Base-by-base conservation (phyloP, 2,113 vertebrate species). In the Riparia riparia region DNA sequence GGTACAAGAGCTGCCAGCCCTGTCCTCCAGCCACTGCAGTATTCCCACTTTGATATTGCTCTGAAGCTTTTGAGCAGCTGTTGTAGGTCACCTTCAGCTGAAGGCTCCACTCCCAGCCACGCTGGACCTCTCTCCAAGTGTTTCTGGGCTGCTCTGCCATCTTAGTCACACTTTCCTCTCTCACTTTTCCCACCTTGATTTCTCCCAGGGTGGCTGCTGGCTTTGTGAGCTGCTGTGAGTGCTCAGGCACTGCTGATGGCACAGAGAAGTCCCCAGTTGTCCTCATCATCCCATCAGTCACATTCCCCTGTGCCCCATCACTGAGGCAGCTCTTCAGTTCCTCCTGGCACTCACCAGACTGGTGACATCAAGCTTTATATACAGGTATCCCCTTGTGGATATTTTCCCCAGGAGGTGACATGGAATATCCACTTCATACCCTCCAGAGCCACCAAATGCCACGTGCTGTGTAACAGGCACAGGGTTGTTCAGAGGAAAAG, bases 61-160 rank as follows among this genome's bases (percentile, higher is more conserved):
- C 44, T 3, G 7, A 41, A 64, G 51, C 31, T 37, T 54, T 13
- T 31, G 28, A 85, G 44, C 65, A 82, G 69, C 47, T 57, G 28
- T 79, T 70, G 56, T 18, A 60, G 57, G 28, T 72, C 73, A n/a
- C 49, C 63, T 64, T 39, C 70, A 87, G 32, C 41, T 51, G 47
- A 34, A 47, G 32, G 8, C 77, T 68, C 58, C 53, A 5, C 17
- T 28, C 19, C 39, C 28, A 68, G 57, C 17, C 73, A 57, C 0
- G 0, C 49, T 85, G 73, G 45, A 45, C 53, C 47, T 44, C 2
- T 0, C 39, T 47, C 22, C 49, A 31, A 2, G 32, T 19, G 39
- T 49, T 90, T 34, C 57, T 88, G 41, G 50, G 31, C 54, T 86
- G 47, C 50, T 76, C 24, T 68, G 34, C 68, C 32, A 31, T 4